Percentiles rank a stretch among this genome's conserved stretches.
Conservation (phyloP, 2,797 vertebrate species). For the Helostoma temminkii region DNA sequence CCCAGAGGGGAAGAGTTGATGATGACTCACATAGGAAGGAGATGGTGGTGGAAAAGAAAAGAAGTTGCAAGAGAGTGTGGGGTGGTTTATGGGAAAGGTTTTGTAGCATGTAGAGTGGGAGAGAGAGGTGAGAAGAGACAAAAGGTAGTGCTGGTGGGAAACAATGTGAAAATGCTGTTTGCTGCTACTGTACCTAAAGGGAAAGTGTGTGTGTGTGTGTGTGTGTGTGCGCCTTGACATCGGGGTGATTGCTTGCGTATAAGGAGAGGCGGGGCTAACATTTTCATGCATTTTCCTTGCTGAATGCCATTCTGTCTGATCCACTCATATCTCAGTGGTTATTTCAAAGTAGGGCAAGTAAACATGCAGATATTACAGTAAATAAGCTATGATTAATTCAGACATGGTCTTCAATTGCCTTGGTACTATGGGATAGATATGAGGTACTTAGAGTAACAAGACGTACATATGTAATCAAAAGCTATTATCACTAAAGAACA, state of each 20-base stretch:
- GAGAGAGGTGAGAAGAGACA: neutral
- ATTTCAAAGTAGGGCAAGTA: neutral
- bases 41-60: conserved; percentile 15
- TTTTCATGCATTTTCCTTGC: no score
- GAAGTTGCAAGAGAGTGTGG: conserved; percentile 19
- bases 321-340: conserved; percentile 3
- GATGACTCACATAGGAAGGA: conserved; percentile 56
- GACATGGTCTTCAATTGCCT: no score
- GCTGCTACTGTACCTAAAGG: conserved; percentile 29
- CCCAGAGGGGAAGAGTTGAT: conserved; percentile 43
- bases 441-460: no score
- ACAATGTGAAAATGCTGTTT: conserved; percentile 3
- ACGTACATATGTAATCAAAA: no score
- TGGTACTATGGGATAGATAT: neutral
- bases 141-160: conserved; percentile 2
- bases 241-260: no score
- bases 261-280: no score
- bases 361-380: neutral
- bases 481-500: no score
- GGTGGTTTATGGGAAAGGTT: conserved; percentile 24
- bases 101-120: conserved; percentile 1
- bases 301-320: conserved; percentile 25
- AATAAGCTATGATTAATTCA: neutral
- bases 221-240: no score
- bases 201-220: conserved; percentile 3